Base-by-base conservation (phyloP, 2,113 vertebrate species). In the Clarias batrachus region DNA sequence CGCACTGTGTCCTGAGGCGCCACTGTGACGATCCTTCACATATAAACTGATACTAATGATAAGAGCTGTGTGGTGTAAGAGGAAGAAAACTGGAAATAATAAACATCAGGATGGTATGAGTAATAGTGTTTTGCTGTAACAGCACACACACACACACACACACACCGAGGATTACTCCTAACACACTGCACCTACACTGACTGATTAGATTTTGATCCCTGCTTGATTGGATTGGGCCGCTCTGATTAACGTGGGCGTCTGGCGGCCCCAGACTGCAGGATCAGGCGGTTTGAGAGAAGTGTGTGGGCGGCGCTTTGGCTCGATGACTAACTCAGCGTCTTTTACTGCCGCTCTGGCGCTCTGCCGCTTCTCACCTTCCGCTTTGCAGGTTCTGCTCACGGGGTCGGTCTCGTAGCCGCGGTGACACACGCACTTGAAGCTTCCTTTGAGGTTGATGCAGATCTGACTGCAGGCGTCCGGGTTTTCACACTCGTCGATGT, bases 381-480 rank as follows among this genome's bases (percentile, higher is more conserved):
- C 96, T 90, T 97, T 97, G 94, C 96, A 97, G 93, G 94, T 96
- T 93, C 95, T 96, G 91, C 95, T 96, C 82, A 96, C 92, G 1
- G 94, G 93, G 92, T 97, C 96, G 96, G 96, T 96, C 93, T 97
- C 95, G 0, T 97, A 97, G 73, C 96, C 96, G 14, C 94, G 92
- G 85, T 96, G 94, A 91, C 96, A 97, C 90, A 96, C 96, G 5
- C 96, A 97, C 91, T 97, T 97, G 90, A 95, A 97, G 93, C 96
- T 95, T 52, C 96, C 96, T 90, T 97, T 97, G 90, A 96, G 96
- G 90, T 97, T 97, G 92, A 97, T 94, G 92, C 96, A 97, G 93
- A 96, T 96, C 93, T 97, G 96, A 93, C 96, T 97, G 94, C 96
- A 97, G 84, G 95, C 94, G 30, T 97, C 96, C 8, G 96, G 95